phyloP scores from a whole-genome alignment of 2,113 vertebrate genomes.

The Promerops cafer region DNA sequence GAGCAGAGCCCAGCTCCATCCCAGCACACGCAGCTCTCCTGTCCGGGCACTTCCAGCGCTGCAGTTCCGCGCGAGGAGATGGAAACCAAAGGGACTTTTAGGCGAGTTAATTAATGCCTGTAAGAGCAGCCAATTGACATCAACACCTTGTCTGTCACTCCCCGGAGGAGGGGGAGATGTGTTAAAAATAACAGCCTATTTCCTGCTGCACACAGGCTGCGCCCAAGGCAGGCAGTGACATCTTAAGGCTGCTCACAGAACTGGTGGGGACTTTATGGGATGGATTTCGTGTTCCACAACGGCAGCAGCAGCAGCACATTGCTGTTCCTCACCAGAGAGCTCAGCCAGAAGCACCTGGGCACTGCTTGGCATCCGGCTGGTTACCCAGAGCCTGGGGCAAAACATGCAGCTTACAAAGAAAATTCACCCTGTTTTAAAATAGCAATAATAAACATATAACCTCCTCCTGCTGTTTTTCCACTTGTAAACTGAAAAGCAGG shows the following conservation, averaged over 20 bases:
- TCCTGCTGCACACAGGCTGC: background rate
- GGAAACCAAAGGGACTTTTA: background rate
- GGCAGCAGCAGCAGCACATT: background rate
- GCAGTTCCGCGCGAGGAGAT: background rate
- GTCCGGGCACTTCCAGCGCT: background rate
- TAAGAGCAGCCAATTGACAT: conserved; percentile 15
- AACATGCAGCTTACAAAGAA: background rate
- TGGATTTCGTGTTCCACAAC: background rate
- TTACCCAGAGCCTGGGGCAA: background rate
- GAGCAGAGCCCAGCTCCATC: background rate
- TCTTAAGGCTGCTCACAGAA: conserved; percentile 68
- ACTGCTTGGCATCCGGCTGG: rapidly evolving
- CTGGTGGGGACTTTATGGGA: background rate
- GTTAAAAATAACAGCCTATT: conserved; percentile 38
- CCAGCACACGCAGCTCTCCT: background rate
- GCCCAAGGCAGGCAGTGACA: conserved; percentile 65
- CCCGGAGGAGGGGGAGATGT: conserved; percentile 54
- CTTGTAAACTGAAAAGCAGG: background rate
- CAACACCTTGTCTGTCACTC: conserved; percentile 50
- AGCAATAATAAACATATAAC: too few relatives aligned
- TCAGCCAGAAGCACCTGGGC: background rate
- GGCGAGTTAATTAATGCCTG: conserved; percentile 30
- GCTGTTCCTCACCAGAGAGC: background rate
- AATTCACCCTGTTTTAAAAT: background rate
- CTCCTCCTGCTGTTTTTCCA: background rate